A percentile compares a stretch with the other conserved stretches of the same genome.
Evolutionary conservation across 2,113 vertebrate genomes (phyloP).

Genomic region (Anas platyrhynchos): DNA sequence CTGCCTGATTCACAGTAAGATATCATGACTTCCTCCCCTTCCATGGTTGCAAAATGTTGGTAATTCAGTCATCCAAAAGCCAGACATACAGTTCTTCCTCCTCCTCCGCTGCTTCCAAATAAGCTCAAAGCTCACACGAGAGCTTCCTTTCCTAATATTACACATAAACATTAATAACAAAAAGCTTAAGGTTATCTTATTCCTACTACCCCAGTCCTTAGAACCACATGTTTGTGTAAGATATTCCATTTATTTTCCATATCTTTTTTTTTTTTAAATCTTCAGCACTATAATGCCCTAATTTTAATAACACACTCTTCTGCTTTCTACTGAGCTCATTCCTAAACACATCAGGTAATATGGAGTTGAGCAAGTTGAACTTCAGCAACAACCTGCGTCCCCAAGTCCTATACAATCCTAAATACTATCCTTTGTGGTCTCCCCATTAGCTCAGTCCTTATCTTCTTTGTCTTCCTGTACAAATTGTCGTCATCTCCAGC

Average conservation of each 20-base stretch:
- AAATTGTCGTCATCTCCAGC: not conserved
- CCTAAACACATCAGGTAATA: slow-evolving; percentile 20
- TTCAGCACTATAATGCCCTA: not conserved
- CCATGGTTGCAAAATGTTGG: accelerated
- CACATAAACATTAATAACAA: not conserved
- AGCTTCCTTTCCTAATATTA: slow-evolving; percentile 2
- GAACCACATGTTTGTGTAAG: slow-evolving; percentile 1
- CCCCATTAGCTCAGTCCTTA: not conserved
- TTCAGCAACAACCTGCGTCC: not conserved
- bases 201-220: not conserved
- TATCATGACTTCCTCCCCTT: not conserved
- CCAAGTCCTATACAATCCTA: not conserved
- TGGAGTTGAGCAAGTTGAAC: not conserved
- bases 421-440: not conserved
- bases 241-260: not conserved
- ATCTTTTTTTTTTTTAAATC: not conserved
- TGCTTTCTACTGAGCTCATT: slow-evolving; percentile 11
- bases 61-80: not conserved
- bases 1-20: not conserved
- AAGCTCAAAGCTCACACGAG: not conserved
- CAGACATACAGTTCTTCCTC: not conserved
- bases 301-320: slow-evolving; percentile 21
- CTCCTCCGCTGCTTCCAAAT: not conserved
- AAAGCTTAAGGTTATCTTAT: not conserved
- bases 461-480: not conserved